A percentile compares a stretch with the other conserved stretches of the same genome.
These are phyloP conservation scores for Schizopygopsis pylzovi DNA, from an alignment of 2,797 vertebrate species.

Conservation along the genomic window DNA sequence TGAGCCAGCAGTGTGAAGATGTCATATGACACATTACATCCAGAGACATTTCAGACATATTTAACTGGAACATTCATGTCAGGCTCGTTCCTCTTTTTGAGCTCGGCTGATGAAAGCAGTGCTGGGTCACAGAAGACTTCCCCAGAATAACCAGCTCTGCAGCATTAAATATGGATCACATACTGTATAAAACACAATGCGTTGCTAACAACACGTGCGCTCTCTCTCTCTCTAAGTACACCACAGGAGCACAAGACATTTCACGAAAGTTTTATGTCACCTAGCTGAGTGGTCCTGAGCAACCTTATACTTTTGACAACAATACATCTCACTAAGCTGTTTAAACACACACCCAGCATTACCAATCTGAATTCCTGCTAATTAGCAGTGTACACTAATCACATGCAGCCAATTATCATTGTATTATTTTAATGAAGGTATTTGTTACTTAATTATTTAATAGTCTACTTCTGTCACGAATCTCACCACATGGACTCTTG, in stretches of 20 bases:
- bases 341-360: neutral
- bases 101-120: conserved; percentile 16
- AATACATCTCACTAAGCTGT: neutral
- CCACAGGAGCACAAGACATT: neutral
- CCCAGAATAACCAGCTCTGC: conserved; percentile 54
- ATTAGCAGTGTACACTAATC: neutral
- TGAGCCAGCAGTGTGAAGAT: conserved; percentile 48
- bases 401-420: neutral
- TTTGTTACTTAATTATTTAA: neutral
- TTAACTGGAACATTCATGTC: conserved; percentile 51
- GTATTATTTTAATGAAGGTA: neutral
- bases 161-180: conserved; percentile 60
- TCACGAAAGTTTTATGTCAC: conserved; percentile 27
- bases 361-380: neutral
- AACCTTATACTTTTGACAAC: neutral
- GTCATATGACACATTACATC: conserved; percentile 44
- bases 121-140: conserved; percentile 50
- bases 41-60: conserved; percentile 39
- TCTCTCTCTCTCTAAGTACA: neutral
- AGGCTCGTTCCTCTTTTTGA: conserved; percentile 43
- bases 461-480: neutral
- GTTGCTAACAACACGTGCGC: conserved; percentile 36
- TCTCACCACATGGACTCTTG: no score
- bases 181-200: conserved; percentile 46
- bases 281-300: neutral